These are phyloP conservation scores for Apostichopus parvimensis DNA, from an alignment of 35 echinoderm and acorn worm genomes.

Conservation along the genomic window DNA sequence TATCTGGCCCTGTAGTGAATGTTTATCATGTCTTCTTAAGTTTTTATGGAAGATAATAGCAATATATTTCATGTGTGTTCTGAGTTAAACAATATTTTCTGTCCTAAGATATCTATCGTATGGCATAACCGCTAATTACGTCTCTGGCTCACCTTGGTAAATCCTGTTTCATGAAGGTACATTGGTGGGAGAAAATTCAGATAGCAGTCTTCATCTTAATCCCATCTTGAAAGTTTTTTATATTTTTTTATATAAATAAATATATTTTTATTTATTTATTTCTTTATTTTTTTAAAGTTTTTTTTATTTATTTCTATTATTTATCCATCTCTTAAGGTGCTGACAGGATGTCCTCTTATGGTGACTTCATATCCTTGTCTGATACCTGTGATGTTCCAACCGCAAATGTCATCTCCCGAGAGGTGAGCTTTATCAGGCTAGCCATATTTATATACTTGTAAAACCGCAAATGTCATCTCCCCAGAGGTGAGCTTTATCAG, in stretches of 20 bases:
- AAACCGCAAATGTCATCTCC: not conserved
- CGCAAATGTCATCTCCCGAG: conserved; percentile 91
- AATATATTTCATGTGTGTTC: too few relatives aligned
- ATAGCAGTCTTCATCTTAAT: too few relatives aligned
- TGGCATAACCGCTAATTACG: too few relatives aligned
- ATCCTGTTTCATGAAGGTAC: too few relatives aligned
- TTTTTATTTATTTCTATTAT: not conserved
- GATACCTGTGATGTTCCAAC: conserved; percentile 91
- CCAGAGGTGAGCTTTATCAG: not conserved
- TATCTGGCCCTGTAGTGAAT: too few relatives aligned
- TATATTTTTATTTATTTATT: not conserved
- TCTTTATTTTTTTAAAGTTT: not conserved
- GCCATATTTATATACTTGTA: not conserved
- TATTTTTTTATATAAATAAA: not conserved
- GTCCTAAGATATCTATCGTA: too few relatives aligned
- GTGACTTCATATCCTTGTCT: conserved; percentile 90
- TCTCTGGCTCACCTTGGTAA: too few relatives aligned
- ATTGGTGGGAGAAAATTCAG: too few relatives aligned
- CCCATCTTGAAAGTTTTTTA: too few relatives aligned
- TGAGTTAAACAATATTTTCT: too few relatives aligned
- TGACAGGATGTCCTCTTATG: conserved; percentile 95
- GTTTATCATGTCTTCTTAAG: too few relatives aligned
- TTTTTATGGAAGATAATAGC: too few relatives aligned
- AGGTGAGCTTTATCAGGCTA: conserved; percentile 51
- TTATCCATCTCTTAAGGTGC: conserved; percentile 62